These are phyloP conservation scores for Eilema griseolum DNA, from an alignment of 2,888 invertebrate genomes.

Conservation along the genomic window DNA sequence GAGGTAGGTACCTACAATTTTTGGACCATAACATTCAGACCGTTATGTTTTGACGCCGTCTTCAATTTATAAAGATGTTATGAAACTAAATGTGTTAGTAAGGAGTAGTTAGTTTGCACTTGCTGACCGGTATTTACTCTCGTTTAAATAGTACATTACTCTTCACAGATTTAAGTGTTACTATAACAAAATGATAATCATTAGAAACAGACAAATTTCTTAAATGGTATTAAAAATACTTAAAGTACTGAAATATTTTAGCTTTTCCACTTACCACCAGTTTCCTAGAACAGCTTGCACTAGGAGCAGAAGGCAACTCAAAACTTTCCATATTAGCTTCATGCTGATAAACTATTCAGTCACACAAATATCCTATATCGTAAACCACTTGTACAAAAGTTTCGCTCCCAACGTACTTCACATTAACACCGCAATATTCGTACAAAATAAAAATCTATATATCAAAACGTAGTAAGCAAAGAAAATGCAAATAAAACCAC, in stretches of 20 bases:
- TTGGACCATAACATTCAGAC: background rate
- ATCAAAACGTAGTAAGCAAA: slow-evolving; percentile 55
- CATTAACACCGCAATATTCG: slow-evolving; percentile 62
- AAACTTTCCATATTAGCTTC: slow-evolving; percentile 80
- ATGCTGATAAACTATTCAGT: slow-evolving; percentile 67
- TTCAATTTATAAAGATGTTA: background rate
- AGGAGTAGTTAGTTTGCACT: background rate
- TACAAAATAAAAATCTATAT: slow-evolving; percentile 54
- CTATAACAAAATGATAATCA: background rate
- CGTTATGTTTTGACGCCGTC: background rate
- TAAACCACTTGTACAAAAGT: slow-evolving; percentile 59
- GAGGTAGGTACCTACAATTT: background rate
- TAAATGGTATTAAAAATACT: background rate
- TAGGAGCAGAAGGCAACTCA: slow-evolving; percentile 71
- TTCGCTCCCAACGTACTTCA: slow-evolving; percentile 59
- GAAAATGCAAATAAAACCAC: slow-evolving; percentile 65
- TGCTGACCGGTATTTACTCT: background rate
- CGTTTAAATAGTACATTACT: background rate
- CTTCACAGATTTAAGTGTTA: background rate
- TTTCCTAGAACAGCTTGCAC: slow-evolving; percentile 76
- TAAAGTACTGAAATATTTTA: background rate
- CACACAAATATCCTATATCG: slow-evolving; percentile 62
- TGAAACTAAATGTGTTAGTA: background rate
- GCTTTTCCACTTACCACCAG: slow-evolving; percentile 79
- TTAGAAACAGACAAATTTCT: no score